Base-by-base conservation (phyloP, 2,888 invertebrate species). In the Pterostichus madidus region DNA sequence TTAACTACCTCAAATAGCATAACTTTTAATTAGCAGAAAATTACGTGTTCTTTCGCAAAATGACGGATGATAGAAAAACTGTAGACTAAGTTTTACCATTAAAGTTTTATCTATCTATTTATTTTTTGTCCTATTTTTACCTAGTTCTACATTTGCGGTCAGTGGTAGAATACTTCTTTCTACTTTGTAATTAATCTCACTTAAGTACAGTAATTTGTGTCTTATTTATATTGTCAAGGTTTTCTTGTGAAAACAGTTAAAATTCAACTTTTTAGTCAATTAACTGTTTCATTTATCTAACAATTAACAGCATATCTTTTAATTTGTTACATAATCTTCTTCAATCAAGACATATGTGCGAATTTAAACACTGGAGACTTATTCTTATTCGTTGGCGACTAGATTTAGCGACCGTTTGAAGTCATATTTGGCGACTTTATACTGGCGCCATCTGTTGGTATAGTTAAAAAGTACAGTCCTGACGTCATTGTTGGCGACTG, bases 11-110 rank as follows among this genome's bases (percentile, higher is more conserved):
- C 31, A 52, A 31, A 53, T 31, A 35, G 52, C n/a, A 73, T 32
- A 76, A 53, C n/a, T 76, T 76, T 31, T 76, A 76, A 76, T 53
- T 76, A 46, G 53, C 49, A 53, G 75, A 75, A 75, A 75, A 75
- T 75, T 31, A 52, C 24, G 11, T 7, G 3, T 32, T 68, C 32
- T 68, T 76, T 73, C 24, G 31, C 24, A 59, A 59, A 35, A 35
- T 35, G 64, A 35, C 8, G 35, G n/a, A 64, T 64, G 39, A 35
- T 32, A 32, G 64, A 59, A n/a, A 61, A 64, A 32, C 32, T 32
- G 13, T 5, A 5, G 64, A 35, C 32, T n/a, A 64, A 64, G 64
- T 35, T 61, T 61, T 61, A 61, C 61, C 31, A 61, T 61, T 61
- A 61, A 61, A 61, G 32, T 61, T 64, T 1, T 24, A 31, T 71